Evolutionary conservation across 2,113 vertebrate genomes (phyloP), one percentile per base, ranked within the genome.

Genomic region (Tauraco erythrolophus): DNA sequence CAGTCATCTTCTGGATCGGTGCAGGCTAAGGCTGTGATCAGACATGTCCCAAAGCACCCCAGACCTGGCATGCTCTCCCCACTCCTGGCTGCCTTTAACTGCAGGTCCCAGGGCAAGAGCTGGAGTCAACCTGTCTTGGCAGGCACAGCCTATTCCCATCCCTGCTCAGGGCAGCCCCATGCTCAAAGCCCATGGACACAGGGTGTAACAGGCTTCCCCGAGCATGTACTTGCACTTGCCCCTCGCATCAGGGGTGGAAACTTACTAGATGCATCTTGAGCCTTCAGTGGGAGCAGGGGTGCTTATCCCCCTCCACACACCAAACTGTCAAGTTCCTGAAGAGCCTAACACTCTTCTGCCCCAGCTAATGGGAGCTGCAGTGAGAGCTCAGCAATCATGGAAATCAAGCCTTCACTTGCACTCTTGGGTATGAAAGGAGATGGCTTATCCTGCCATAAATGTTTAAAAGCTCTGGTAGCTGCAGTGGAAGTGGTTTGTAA

Each of bases 401-500:
- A 81, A 94, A 87, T 71, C 37, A 54, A 94, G 93, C n/a, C 71
- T 66, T 87, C 68, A 74, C 1, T 51, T 87, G 84, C 66, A 43
- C 93, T 79, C 78, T 28, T 33, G 77, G 92, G 93, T 76, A 14
- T 31, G 31, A 56, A 64, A 50, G 84, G 69, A 89, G 87, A 53
- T 85, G 69, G 54, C 28, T 91, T 76, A 45, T 68, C n/a, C 57
- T 48, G 61, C 39, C 57, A 4, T 1, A 21, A 93, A 8, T 50
- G 2, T 19, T 39, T 87, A 60, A 79, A 96, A 95, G 66, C 87
- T 77, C 41, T 70, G 58, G 19, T 19, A 80, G 41, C 79, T 43
- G 78, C 60, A 11, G 41, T 84, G 87, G 74, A 96, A 95, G 94
- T 79, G 89, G 77, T 85, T 88, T 93, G 77, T 72, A 89, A 84